Conservation (phyloP, 2,797 vertebrate species). For the Jordanella pulchra region DNA sequence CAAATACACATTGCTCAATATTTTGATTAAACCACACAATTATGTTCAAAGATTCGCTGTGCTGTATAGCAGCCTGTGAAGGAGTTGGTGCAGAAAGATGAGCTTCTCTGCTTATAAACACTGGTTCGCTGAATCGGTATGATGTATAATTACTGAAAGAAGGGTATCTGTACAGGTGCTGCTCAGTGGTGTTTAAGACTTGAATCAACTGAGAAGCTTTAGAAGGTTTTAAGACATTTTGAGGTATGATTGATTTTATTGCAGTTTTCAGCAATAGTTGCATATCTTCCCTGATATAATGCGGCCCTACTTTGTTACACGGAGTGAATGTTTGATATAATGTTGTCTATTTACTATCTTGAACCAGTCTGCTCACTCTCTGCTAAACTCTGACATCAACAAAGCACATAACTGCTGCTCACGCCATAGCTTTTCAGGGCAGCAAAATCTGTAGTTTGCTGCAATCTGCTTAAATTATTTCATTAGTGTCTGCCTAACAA, state of each 20-base stretch:
- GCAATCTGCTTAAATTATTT: background rate
- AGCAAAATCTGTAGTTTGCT: background rate
- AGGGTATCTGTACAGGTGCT: background rate
- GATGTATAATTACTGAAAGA: background rate
- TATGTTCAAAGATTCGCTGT: background rate
- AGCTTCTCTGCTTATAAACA: background rate
- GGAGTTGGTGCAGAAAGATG: background rate
- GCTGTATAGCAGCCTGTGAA: background rate
- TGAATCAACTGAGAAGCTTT: background rate
- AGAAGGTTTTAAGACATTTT: background rate
- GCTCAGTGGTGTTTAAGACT: background rate
- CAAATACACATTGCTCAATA: background rate
- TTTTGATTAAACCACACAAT: background rate
- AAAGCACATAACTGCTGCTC: no score
- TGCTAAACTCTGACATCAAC: no score
- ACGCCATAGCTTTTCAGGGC: no score
- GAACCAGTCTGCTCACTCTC: no score
- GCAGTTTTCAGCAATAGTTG: background rate
- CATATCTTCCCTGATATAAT: no score
- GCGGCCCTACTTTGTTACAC: background rate
- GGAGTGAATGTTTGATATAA: no score
- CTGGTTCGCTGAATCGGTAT: background rate
- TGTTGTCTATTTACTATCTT: no score
- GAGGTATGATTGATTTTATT: background rate
- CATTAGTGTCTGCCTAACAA: background rate